Conservation (phyloP, 2,797 vertebrate species). For the Hipposideros larvatus region DNA sequence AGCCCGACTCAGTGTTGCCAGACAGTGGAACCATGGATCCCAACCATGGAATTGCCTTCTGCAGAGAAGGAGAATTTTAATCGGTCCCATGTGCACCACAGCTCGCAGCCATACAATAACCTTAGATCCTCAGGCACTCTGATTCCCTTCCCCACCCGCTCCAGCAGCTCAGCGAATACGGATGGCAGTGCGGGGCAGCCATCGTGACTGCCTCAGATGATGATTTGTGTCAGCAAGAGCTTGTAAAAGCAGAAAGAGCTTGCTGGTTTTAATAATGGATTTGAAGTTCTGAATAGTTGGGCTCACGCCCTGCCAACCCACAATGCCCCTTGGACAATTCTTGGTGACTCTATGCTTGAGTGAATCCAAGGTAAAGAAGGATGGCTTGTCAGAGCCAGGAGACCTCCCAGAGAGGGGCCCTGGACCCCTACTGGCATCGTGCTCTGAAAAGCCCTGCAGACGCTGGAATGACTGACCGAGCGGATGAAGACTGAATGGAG, state of each 20-base stretch:
- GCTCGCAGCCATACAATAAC: fast-evolving
- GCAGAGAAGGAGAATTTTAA: background rate
- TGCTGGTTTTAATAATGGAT: slow-evolving; percentile 60
- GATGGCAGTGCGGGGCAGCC: background rate
- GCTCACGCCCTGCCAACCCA: background rate
- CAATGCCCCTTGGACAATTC: background rate
- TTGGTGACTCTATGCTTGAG: background rate
- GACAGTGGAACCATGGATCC: fast-evolving
- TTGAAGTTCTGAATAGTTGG: background rate
- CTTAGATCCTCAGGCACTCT: fast-evolving
- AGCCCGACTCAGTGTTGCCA: background rate
- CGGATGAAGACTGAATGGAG: fast-evolving
- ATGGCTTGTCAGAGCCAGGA: background rate
- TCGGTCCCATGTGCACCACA: fast-evolving
- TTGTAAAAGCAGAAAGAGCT: background rate
- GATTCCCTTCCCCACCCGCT: background rate
- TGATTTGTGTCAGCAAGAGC: background rate
- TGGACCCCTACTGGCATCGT: fast-evolving
- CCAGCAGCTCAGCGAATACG: background rate
- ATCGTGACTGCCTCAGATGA: fast-evolving
- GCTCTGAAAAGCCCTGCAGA: background rate
- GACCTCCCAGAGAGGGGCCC: background rate
- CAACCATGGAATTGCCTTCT: fast-evolving
- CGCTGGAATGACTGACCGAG: fast-evolving
- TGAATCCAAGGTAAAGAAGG: background rate